These are phyloP conservation scores for Oncorhynchus mykiss DNA, from an alignment of 2,113 vertebrate genomes.

Conservation along the genomic window DNA sequence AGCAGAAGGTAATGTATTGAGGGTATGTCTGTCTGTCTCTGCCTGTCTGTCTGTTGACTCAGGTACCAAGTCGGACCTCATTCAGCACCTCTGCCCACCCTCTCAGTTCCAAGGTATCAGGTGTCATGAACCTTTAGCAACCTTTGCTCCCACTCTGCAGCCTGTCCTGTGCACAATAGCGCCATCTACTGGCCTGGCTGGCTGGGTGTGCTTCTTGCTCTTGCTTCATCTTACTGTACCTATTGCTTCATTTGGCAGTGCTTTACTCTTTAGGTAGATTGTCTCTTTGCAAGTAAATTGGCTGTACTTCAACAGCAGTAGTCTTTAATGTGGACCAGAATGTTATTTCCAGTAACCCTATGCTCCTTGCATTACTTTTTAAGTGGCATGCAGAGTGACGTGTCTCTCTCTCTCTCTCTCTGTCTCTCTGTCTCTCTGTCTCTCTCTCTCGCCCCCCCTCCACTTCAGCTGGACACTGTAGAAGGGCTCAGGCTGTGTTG, in stretches of 20 bases:
- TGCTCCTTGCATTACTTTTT: slow-evolving; percentile 25
- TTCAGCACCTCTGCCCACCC: slow-evolving; percentile 82
- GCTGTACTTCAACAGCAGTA: background rate
- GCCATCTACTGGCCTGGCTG: slow-evolving; percentile 1
- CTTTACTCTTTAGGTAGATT: slow-evolving; percentile 8
- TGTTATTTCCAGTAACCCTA: slow-evolving; percentile 10
- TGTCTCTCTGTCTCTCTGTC: too few species aligned
- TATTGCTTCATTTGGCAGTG: slow-evolving; percentile 20
- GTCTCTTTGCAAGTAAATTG: background rate
- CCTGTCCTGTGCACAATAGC: slow-evolving; percentile 36
- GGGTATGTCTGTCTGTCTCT: too few species aligned
- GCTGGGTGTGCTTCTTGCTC: slow-evolving; percentile 22
- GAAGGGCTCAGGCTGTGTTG: too few species aligned
- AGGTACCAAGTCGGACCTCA: slow-evolving; percentile 84
- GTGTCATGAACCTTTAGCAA: slow-evolving; percentile 26
- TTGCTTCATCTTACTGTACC: slow-evolving; percentile 4
- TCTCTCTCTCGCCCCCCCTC: too few species aligned
- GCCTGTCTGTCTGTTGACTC: slow-evolving; percentile 46
- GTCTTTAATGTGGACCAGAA: background rate
- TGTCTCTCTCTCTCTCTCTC: background rate
- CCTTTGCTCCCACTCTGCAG: slow-evolving; percentile 25
- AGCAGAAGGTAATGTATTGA: too few species aligned
- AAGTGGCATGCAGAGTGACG: slow-evolving; percentile 20
- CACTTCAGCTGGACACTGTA: too few species aligned
- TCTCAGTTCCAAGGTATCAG: slow-evolving; percentile 83